Evolutionary conservation across 1,140 invertebrate species (phyloP).

Genomic region (Anastrepha ludens): DNA sequence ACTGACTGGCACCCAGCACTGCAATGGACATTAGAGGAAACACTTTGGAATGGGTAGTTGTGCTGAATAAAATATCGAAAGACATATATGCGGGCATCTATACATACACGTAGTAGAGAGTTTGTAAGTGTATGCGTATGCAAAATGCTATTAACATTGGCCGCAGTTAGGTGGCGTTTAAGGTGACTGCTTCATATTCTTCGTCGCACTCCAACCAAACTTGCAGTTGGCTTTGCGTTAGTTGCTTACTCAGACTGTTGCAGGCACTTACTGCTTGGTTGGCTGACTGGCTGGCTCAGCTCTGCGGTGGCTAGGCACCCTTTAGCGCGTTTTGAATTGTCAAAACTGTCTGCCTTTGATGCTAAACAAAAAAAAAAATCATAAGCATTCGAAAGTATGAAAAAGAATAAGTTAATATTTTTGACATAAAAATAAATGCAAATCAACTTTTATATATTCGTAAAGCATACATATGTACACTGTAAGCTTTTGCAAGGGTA

Average conservation of each 20-base stretch:
- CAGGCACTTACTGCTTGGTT: not conserved
- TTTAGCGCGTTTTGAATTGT: constrained; percentile 43
- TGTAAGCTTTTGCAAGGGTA: too few relatives aligned
- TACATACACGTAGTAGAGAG: not conserved
- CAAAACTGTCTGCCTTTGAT: constrained; percentile 51
- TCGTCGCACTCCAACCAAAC: not conserved
- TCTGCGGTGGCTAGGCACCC: not conserved
- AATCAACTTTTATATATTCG: not conserved
- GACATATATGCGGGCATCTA: not conserved
- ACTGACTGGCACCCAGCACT: not conserved
- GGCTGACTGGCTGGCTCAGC: not conserved
- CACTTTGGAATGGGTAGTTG: not conserved
- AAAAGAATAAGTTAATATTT: constrained; percentile 17
- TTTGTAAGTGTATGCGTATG: not conserved
- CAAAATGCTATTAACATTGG: constrained; percentile 47
- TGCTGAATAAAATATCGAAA: constrained; percentile 43
- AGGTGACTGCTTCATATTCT: constrained; percentile 16
- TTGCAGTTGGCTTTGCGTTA: not conserved
- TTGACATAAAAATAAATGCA: constrained; percentile 6
- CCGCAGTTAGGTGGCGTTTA: constrained; percentile 9
- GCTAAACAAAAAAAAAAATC: not conserved
- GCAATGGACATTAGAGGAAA: not conserved
- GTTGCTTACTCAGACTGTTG: not conserved
- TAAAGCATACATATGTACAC: too few relatives aligned
- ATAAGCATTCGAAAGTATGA: not conserved